Percentiles rank a stretch among this genome's conserved stretches.
These are phyloP conservation scores for Acanthopagrus latus DNA, from an alignment of 2,797 vertebrate species.

Conservation along the genomic window DNA sequence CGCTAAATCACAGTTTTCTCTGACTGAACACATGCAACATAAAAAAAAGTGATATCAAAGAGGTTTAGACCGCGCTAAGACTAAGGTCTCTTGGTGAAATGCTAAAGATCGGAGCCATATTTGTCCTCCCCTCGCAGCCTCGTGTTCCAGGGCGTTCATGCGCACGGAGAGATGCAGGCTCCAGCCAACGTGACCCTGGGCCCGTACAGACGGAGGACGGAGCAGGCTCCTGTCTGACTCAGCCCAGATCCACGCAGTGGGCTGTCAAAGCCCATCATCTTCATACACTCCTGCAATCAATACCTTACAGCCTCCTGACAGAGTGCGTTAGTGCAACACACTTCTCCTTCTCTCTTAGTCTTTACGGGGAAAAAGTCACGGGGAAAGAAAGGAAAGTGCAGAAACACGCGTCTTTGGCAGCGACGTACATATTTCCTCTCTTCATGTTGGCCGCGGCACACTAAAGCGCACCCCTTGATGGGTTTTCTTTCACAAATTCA, in stretches of 20 bases:
- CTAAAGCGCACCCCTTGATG: neutral
- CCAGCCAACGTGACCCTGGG: slow-evolving; percentile 73
- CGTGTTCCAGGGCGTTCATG: slow-evolving; percentile 64
- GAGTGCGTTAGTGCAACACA: slow-evolving; percentile 67
- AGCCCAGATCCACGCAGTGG: slow-evolving; percentile 67
- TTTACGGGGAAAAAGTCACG: slow-evolving; percentile 28
- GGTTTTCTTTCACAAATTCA: slow-evolving; percentile 13
- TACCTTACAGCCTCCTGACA: slow-evolving; percentile 81
- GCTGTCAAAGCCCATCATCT: slow-evolving; percentile 85
- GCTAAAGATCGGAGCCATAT: slow-evolving; percentile 54
- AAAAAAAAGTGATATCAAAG: neutral
- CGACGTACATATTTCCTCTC: neutral
- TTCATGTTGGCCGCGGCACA: neutral
- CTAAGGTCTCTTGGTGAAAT: slow-evolving; percentile 39
- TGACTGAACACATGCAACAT: neutral
- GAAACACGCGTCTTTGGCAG: slow-evolving; percentile 1
- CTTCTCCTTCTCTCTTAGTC: slow-evolving; percentile 20
- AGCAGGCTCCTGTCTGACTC: slow-evolving; percentile 72
- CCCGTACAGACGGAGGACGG: slow-evolving; percentile 63
- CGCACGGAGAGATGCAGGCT: slow-evolving; percentile 58
- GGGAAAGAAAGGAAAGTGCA: slow-evolving; percentile 32
- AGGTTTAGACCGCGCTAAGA: neutral
- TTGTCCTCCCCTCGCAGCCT: slow-evolving; percentile 37
- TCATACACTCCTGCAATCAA: slow-evolving; percentile 84
- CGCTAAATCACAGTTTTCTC: neutral